These are phyloP conservation scores for Pseudomyrmex cubaensis DNA, from an alignment of 1,140 invertebrate species.

Conservation along the genomic window DNA sequence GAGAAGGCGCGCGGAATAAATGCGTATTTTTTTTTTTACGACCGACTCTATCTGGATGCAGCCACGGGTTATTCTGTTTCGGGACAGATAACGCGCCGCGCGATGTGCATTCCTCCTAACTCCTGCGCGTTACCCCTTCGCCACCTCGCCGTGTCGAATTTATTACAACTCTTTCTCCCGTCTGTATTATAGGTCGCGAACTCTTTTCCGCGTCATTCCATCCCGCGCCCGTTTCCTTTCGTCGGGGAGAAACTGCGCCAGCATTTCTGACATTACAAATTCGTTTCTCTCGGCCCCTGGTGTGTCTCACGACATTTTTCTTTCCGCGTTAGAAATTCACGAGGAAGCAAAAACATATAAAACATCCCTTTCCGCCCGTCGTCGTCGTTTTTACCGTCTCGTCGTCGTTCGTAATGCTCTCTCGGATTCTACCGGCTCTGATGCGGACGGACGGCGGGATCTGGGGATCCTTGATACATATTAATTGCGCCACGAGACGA, in stretches of 20 bases:
- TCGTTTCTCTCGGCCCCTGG: constrained; percentile 6
- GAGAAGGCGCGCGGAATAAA: constrained; percentile 18
- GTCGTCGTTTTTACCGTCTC: constrained; percentile 31
- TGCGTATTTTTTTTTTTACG: constrained; percentile 52
- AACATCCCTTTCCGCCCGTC: background rate
- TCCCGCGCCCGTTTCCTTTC: background rate
- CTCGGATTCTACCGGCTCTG: constrained; percentile 21
- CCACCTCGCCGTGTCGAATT: constrained; percentile 34
- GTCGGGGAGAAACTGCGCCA: background rate
- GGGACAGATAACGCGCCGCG: constrained; percentile 26
- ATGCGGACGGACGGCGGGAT: constrained; percentile 27
- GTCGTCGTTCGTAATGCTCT: constrained; percentile 5
- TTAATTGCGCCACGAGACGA: constrained; percentile 40
- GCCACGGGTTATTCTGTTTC: constrained; percentile 55
- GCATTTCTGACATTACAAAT: constrained; percentile 41
- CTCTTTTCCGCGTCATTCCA: background rate
- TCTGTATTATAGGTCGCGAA: constrained; percentile 27
- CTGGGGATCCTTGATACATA: constrained; percentile 55
- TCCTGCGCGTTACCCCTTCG: constrained; percentile 3
- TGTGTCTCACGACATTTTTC: constrained; percentile 28
- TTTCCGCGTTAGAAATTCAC: constrained; percentile 9
- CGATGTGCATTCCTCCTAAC: background rate
- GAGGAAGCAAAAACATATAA: constrained; percentile 2
- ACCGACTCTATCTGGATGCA: constrained; percentile 39
- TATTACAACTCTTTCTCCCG: constrained; percentile 38